phyloP scores from a whole-genome alignment of 2,113 vertebrate species.

The Nesospiza acunhae region DNA sequence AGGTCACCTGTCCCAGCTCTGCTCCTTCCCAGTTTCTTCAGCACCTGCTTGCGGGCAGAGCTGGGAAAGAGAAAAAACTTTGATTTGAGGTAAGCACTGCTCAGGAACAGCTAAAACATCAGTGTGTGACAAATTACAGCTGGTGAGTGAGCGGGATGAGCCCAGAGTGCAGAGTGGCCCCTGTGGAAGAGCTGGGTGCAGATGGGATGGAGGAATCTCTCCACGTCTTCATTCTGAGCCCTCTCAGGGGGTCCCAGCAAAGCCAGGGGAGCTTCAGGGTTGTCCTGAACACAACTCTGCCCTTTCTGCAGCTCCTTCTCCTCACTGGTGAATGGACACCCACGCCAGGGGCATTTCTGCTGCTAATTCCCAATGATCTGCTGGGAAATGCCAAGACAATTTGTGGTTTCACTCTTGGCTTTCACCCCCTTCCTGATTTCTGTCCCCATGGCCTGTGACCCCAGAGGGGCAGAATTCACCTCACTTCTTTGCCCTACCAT shows the following conservation, averaged over 20 bases:
- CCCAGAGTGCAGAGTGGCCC: background rate
- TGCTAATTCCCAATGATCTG: background rate
- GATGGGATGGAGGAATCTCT: background rate
- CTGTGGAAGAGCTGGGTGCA: background rate
- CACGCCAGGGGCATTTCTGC: background rate
- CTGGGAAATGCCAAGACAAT: background rate
- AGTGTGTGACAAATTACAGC: fast-evolving
- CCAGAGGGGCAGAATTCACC: background rate
- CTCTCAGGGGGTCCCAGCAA: background rate
- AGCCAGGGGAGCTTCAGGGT: background rate
- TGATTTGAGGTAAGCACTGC: background rate
- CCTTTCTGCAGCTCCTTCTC: background rate
- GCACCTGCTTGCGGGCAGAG: background rate
- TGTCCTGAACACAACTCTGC: background rate
- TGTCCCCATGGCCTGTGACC: background rate
- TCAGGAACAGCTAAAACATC: background rate
- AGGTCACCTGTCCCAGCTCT: background rate
- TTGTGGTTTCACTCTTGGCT: background rate
- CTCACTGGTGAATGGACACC: background rate
- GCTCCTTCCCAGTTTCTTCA: background rate
- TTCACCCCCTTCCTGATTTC: background rate
- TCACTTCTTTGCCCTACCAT: background rate
- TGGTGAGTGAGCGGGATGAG: background rate
- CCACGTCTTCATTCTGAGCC: background rate
- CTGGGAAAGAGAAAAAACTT: background rate